A percentile compares a stretch with the other conserved stretches of the same genome.
phyloP scores from a whole-genome alignment of 2,797 vertebrate genomes.

The Sciurus carolinensis region DNA sequence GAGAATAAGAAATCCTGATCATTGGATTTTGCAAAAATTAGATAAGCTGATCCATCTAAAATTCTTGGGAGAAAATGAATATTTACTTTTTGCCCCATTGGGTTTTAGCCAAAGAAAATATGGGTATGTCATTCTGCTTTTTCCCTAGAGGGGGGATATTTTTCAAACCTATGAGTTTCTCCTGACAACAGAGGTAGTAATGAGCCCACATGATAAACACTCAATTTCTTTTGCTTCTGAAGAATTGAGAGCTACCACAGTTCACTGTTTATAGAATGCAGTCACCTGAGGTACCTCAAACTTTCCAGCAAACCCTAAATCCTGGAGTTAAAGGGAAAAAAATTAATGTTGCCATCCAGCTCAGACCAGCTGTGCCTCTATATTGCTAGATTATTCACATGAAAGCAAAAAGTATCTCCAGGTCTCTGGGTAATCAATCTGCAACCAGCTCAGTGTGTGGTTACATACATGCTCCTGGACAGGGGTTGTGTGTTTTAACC shows the following conservation, averaged over 20 bases:
- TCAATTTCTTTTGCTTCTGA: not conserved
- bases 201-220: not conserved
- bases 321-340: not conserved
- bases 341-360: not conserved
- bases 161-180: not conserved
- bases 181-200: not conserved
- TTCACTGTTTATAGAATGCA: not conserved
- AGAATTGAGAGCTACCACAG: not conserved
- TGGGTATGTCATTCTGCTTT: not conserved
- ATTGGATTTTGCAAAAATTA: not conserved
- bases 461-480: not conserved
- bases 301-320: constrained; percentile 36
- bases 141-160: not conserved
- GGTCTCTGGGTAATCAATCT: not conserved
- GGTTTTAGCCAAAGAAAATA: constrained; percentile 1
- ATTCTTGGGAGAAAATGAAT: not conserved
- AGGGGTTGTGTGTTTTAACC: not conserved
- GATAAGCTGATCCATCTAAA: not conserved
- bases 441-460: not conserved
- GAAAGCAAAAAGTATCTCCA: not conserved
- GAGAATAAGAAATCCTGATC: not conserved
- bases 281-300: not conserved
- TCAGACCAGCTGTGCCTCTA: not conserved
- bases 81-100: not conserved
- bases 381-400: not conserved